These are phyloP conservation scores for Calonectris borealis DNA, from an alignment of 2,113 vertebrate species.

Conservation along the genomic window DNA sequence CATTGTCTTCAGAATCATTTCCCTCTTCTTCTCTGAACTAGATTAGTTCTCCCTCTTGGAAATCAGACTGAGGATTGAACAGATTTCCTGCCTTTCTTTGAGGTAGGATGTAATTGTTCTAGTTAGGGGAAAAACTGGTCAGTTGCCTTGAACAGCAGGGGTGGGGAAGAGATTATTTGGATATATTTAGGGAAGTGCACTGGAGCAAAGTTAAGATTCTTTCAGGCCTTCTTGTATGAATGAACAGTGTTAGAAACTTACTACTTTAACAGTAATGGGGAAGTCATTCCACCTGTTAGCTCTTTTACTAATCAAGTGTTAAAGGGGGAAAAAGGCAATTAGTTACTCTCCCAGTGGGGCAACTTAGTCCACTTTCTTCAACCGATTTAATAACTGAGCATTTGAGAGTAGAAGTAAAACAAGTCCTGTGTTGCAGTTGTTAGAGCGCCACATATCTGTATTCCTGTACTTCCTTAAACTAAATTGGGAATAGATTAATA, in stretches of 20 bases:
- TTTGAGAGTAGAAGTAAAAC: not conserved
- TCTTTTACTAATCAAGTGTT: not conserved
- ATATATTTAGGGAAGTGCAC: not conserved
- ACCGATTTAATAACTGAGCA: not conserved
- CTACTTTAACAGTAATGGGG: not conserved
- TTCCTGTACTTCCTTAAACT: not conserved
- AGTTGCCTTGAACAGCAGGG: not conserved
- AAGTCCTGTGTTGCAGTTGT: not conserved
- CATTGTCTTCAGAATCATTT: conserved; percentile 27
- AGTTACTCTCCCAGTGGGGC: not conserved
- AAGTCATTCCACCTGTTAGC: not conserved
- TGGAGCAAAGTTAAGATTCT: not conserved
- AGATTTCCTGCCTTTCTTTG: conserved; percentile 49
- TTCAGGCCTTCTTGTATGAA: not conserved
- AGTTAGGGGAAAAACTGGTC: not conserved
- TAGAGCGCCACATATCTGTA: not conserved
- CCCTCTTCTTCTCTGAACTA: conserved; percentile 48
- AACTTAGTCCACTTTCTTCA: not conserved
- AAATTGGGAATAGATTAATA: not conserved
- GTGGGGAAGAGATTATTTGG: not conserved
- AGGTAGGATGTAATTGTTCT: conserved; percentile 45
- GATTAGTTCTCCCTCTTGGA: conserved; percentile 48
- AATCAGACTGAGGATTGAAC: conserved; percentile 46
- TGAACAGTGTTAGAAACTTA: not conserved
- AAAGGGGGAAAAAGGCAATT: not conserved